Evolutionary conservation across 2,113 vertebrate species (phyloP).

Genomic region (Pseudorectes ferrugineus): DNA sequence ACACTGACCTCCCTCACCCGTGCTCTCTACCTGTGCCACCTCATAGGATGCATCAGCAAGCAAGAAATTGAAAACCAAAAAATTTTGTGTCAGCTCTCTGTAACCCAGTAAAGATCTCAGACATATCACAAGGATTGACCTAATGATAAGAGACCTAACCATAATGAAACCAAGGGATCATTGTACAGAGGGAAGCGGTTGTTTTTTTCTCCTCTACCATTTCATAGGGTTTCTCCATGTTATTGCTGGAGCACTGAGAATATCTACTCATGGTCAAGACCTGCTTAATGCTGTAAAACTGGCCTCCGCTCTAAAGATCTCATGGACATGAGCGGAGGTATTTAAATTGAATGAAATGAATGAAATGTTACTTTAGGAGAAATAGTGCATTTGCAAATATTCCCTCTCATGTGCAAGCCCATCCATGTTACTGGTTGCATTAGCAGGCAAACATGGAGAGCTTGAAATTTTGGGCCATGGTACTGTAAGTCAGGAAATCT

Average conservation of each 20-base stretch:
- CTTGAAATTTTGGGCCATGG: not conserved
- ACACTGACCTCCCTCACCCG: not conserved
- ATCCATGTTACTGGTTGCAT: not conserved
- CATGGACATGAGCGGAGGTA: not conserved
- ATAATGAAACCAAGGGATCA: not conserved
- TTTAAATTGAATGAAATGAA: not conserved
- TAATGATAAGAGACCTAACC: not conserved
- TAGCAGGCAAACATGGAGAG: not conserved
- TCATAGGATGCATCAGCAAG: not conserved
- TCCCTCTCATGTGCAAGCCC: not conserved
- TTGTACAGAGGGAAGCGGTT: not conserved
- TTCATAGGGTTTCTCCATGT: not conserved
- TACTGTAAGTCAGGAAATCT: not conserved
- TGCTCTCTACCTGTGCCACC: not conserved
- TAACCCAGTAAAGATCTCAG: not conserved
- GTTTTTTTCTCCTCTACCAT: not conserved
- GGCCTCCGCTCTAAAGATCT: not conserved
- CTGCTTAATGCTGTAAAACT: not conserved
- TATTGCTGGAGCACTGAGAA: not conserved
- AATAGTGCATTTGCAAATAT: not conserved
- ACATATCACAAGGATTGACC: fast-evolving
- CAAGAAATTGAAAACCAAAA: not conserved
- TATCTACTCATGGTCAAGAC: not conserved
- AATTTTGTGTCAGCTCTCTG: not conserved
- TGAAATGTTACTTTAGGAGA: not conserved